Percentiles rank a stretch among this genome's conserved stretches.
Conservation (phyloP, 2,888 invertebrate genomes). For the Diaphora mendica region DNA sequence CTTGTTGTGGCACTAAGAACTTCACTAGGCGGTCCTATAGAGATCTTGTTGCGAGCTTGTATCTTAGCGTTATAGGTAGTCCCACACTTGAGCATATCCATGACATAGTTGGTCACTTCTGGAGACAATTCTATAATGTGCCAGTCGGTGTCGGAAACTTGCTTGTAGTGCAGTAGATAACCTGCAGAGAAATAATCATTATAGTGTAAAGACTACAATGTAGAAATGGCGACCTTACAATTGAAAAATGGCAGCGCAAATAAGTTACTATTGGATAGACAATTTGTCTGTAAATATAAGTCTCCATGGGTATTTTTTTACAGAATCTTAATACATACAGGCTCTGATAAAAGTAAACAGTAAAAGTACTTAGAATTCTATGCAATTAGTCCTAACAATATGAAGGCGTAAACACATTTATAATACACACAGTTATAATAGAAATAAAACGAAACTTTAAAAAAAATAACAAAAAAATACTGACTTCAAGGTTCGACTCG, state of each 20-base stretch:
- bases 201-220: neutral
- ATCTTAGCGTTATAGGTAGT: constrained; percentile 91
- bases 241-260: neutral
- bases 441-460: no score
- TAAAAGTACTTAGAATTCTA: neutral
- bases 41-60: constrained; percentile 91
- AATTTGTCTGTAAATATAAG: neutral
- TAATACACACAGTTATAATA: no score
- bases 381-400: no score
- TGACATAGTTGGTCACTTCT: constrained; percentile 89
- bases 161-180: constrained; percentile 90
- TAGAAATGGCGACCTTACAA: neutral
- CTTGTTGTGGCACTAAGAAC: constrained; percentile 90
- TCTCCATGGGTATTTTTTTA: no score
- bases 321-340: no score
- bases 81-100: constrained; percentile 92
- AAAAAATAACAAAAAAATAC: no score
- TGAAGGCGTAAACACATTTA: no score
- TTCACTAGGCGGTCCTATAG: constrained; percentile 90
- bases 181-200: constrained; percentile 76
- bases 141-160: constrained; percentile 89
- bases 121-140: constrained; percentile 90
- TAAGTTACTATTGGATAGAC: neutral
- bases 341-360: neutral
- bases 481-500: no score